phyloP scores from a whole-genome alignment of 1,140 invertebrate species.

The Drosophila ambigua region DNA sequence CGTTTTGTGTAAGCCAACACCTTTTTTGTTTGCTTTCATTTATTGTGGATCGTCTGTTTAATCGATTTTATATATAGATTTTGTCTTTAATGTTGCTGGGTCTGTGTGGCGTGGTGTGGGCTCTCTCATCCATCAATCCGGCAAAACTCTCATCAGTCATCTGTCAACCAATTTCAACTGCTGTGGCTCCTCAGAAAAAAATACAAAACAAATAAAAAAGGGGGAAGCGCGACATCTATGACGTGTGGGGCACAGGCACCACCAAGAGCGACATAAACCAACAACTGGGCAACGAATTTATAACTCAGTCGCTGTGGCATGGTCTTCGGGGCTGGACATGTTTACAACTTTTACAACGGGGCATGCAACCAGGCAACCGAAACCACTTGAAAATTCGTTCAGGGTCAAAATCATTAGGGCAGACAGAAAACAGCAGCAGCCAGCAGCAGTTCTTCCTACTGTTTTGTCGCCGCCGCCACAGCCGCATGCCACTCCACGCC shows the following conservation, averaged over 20 bases:
- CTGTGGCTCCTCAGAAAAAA: neutral
- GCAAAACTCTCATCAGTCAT: slow-evolving; percentile 22
- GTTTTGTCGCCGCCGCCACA: slow-evolving; percentile 19
- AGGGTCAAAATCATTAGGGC: slow-evolving; percentile 70
- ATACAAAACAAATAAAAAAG: neutral
- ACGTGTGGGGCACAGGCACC: neutral
- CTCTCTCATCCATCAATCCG: slow-evolving; percentile 11
- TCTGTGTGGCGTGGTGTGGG: too few relatives aligned
- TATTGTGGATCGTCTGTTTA: too few relatives aligned
- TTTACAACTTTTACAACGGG: slow-evolving; percentile 37
- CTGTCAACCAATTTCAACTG: slow-evolving; percentile 23
- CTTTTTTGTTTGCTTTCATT: too few relatives aligned
- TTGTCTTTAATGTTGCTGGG: too few relatives aligned
- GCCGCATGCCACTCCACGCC: slow-evolving; percentile 52
- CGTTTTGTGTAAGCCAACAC: too few relatives aligned
- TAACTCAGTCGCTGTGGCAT: slow-evolving; percentile 35
- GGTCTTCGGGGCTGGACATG: slow-evolving; percentile 26
- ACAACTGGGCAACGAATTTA: slow-evolving; percentile 32
- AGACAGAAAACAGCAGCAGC: slow-evolving; percentile 17
- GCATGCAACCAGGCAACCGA: slow-evolving; percentile 32
- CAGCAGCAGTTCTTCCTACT: neutral
- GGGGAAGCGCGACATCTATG: neutral
- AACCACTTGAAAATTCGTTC: slow-evolving; percentile 71
- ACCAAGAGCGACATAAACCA: neutral
- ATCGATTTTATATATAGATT: too few relatives aligned